Conservation (phyloP, 1,140 invertebrate species). For the Drosophila rufa region DNA sequence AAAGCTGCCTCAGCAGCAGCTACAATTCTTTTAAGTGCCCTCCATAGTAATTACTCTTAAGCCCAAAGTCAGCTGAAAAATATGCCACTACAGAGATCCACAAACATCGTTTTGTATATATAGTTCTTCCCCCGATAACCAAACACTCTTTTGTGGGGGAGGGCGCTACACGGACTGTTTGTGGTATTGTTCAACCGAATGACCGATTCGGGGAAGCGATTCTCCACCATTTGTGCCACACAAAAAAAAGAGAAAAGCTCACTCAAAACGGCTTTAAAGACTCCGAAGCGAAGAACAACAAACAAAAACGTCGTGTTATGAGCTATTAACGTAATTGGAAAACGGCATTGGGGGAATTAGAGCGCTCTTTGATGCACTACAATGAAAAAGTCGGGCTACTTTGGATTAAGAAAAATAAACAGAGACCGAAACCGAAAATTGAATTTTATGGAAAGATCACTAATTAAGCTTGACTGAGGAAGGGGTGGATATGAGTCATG, state of each 20-base stretch:
- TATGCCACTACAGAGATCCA: slow-evolving; percentile 65
- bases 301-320: slow-evolving; percentile 78
- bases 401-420: slow-evolving; percentile 22
- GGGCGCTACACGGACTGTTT: slow-evolving; percentile 50
- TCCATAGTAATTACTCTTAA: slow-evolving; percentile 74
- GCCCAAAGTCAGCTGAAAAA: slow-evolving; percentile 79
- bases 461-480: not conserved
- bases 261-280: slow-evolving; percentile 45
- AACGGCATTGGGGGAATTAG: slow-evolving; percentile 62
- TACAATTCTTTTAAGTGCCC: slow-evolving; percentile 79
- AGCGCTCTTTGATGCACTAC: slow-evolving; percentile 52
- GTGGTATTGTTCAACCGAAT: slow-evolving; percentile 37
- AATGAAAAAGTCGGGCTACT: slow-evolving; percentile 34
- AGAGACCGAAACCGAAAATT: not conserved
- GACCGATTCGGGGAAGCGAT: slow-evolving; percentile 67
- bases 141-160: slow-evolving; percentile 34
- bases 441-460: slow-evolving; percentile 19
- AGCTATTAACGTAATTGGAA: slow-evolving; percentile 81
- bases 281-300: slow-evolving; percentile 62
- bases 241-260: slow-evolving; percentile 20
- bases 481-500: not conserved
- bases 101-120: slow-evolving; percentile 56
- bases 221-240: slow-evolving; percentile 54
- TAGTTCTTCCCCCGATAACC: slow-evolving; percentile 19
- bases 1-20: slow-evolving; percentile 58